These are phyloP conservation scores for Myathropa florea DNA, from an alignment of 2,888 invertebrate genomes.

Conservation along the genomic window DNA sequence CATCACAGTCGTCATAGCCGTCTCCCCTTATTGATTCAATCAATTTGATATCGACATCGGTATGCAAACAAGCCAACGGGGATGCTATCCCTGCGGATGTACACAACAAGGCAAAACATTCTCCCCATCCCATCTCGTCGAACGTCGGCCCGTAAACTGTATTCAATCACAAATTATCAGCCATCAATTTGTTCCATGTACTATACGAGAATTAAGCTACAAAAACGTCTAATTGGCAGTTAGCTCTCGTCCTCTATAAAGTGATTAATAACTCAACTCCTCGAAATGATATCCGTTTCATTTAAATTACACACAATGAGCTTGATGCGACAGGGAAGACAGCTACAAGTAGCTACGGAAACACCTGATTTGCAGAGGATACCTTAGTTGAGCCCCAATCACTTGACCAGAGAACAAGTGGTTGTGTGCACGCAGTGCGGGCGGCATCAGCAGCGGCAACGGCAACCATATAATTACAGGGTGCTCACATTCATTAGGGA, in stretches of 20 bases:
- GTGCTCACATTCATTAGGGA: conserved; percentile 69
- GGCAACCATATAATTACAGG: conserved; percentile 61
- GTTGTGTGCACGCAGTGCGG: conserved; percentile 18
- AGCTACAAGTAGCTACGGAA: conserved; percentile 52
- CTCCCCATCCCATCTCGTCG: neutral
- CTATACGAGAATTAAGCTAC: neutral
- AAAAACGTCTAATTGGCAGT: conserved; percentile 15
- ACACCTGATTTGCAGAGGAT: conserved; percentile 45
- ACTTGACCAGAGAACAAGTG: conserved; percentile 54
- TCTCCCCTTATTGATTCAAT: conserved; percentile 75
- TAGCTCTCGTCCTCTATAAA: conserved; percentile 15
- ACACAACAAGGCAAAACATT: conserved; percentile 34
- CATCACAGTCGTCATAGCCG: conserved; percentile 10
- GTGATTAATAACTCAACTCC: conserved; percentile 44
- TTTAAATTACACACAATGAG: conserved; percentile 33
- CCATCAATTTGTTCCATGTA: neutral
- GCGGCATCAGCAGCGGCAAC: conserved; percentile 15
- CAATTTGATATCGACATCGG: conserved; percentile 75
- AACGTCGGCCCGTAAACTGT: neutral
- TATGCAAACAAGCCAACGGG: conserved; percentile 74
- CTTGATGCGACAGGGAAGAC: conserved; percentile 13
- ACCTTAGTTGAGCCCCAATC: conserved; percentile 42
- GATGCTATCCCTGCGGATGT: conserved; percentile 57
- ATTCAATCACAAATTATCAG: neutral
- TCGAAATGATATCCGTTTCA: conserved; percentile 34